Conservation (phyloP, 2,888 invertebrate genomes). For the Seira sanloemensis region DNA sequence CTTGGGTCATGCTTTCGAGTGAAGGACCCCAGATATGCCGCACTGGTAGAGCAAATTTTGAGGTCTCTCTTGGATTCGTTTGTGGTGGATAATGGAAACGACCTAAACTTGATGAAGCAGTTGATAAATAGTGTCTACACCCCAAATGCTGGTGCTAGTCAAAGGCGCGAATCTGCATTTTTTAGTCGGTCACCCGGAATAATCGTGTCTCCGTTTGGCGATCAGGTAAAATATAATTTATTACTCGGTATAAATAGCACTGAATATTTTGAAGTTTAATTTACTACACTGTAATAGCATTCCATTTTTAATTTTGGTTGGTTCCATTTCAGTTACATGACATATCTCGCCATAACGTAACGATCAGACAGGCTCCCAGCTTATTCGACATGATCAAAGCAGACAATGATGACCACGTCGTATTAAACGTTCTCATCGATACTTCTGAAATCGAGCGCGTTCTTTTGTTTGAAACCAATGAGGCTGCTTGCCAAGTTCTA, state of each 20-base stretch:
- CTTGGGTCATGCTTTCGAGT: slow-evolving; percentile 69
- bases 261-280: neutral
- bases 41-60: slow-evolving; percentile 63
- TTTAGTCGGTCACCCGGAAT: neutral
- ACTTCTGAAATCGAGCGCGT: slow-evolving; percentile 84
- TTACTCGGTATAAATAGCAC: neutral
- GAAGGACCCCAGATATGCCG: slow-evolving; percentile 62
- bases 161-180: neutral
- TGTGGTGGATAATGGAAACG: slow-evolving; percentile 61
- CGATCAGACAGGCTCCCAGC: slow-evolving; percentile 76
- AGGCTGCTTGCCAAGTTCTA: slow-evolving; percentile 84
- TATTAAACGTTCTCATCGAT: slow-evolving; percentile 92
- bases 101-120: slow-evolving; percentile 39
- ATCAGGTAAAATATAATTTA: slow-evolving; percentile 11
- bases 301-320: neutral
- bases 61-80: slow-evolving; percentile 24
- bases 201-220: neutral
- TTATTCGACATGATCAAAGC: slow-evolving; percentile 86
- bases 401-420: slow-evolving; percentile 81
- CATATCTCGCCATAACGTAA: slow-evolving; percentile 73
- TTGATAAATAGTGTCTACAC: slow-evolving; percentile 28
- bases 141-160: slow-evolving; percentile 3
- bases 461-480: slow-evolving; percentile 84
- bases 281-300: no score
- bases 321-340: slow-evolving; percentile 34